Evolutionary conservation across 1,140 invertebrate genomes (phyloP).

Genomic region (Brachionus rubens): DNA sequence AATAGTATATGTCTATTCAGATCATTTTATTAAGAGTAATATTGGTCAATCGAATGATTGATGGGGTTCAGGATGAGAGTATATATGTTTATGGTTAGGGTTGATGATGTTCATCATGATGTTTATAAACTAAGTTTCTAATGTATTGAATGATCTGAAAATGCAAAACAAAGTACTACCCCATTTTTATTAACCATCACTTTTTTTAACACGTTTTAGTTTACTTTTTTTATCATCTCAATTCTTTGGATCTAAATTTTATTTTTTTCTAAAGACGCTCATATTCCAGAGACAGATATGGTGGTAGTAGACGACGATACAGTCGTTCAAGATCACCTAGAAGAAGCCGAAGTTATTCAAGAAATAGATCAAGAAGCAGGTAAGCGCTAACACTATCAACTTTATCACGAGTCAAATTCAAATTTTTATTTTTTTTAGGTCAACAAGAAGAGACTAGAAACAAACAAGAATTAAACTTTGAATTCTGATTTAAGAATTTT

Average conservation of each 20-base stretch:
- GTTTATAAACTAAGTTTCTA: too few relatives aligned
- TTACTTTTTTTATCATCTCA: neutral
- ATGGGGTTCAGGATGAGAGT: constrained; percentile 5
- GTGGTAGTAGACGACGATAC: neutral
- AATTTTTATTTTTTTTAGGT: too few relatives aligned
- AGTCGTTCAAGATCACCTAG: neutral
- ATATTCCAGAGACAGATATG: constrained; percentile 8
- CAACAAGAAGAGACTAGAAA: too few relatives aligned
- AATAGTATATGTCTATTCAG: neutral
- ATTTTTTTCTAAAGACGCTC: neutral
- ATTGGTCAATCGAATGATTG: constrained; percentile 8
- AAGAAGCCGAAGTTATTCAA: constrained; percentile 10
- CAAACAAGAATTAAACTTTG: too few relatives aligned
- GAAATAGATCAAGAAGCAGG: constrained; percentile 36
- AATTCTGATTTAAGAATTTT: too few relatives aligned
- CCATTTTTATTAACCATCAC: neutral
- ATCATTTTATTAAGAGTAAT: neutral
- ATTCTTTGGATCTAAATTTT: neutral
- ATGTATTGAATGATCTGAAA: constrained; percentile 36
- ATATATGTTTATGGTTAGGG: too few relatives aligned
- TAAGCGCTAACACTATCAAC: too few relatives aligned
- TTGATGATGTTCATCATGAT: too few relatives aligned
- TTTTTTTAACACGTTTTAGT: neutral
- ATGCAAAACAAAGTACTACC: neutral
- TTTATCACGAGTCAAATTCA: too few relatives aligned